These are phyloP conservation scores for Grapholita molesta DNA, from an alignment of 1,140 invertebrate genomes.

Conservation along the genomic window DNA sequence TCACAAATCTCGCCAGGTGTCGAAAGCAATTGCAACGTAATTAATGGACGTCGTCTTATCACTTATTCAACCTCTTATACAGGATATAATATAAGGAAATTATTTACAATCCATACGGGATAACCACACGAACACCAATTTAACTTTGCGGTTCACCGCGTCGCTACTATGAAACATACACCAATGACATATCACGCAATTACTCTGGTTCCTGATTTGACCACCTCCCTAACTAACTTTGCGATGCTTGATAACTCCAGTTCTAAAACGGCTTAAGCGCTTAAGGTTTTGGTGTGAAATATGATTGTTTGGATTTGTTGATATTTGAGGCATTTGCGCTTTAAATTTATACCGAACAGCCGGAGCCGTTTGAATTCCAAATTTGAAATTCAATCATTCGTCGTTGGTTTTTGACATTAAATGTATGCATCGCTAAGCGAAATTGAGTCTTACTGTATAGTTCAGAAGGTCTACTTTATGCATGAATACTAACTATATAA, in stretches of 20 bases:
- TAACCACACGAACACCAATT: background rate
- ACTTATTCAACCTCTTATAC: background rate
- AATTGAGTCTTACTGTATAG: background rate
- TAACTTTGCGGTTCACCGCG: background rate
- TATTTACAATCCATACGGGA: background rate
- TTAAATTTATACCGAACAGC: constrained; percentile 13
- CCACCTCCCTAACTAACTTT: background rate
- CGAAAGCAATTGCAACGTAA: no score
- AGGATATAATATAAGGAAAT: background rate
- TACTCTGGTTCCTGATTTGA: background rate
- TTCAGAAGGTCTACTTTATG: background rate
- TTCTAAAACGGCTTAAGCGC: background rate
- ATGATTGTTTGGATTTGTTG: background rate
- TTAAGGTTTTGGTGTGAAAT: background rate
- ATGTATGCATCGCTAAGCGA: background rate
- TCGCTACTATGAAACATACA: background rate
- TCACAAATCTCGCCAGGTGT: no score
- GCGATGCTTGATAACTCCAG: background rate
- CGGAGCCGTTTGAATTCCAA: background rate
- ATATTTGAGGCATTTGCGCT: background rate
- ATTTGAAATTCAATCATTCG: constrained; percentile 14
- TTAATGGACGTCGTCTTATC: no score
- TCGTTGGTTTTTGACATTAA: background rate
- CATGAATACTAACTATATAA: background rate
- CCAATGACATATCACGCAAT: background rate